A percentile compares a stretch with the other conserved stretches of the same genome.
Conservation (phyloP, 2,888 invertebrate genomes). For the Aplocera efformata region DNA sequence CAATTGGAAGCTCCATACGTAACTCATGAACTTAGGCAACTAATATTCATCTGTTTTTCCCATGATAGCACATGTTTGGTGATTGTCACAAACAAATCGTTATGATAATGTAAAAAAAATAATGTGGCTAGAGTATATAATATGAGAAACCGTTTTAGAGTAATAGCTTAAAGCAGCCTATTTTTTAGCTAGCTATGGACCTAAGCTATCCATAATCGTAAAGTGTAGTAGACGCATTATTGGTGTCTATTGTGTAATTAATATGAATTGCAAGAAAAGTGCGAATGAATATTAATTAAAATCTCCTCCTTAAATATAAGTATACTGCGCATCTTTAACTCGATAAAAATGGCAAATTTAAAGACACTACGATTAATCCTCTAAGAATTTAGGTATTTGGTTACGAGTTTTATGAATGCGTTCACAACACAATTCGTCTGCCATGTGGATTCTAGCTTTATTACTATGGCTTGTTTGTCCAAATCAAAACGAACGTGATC, state of each 20-base stretch:
- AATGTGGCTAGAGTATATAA: too few species aligned
- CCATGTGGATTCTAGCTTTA: constrained; percentile 7
- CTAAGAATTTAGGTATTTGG: too few species aligned
- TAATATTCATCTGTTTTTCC: constrained; percentile 31
- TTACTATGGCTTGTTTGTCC: constrained; percentile 7
- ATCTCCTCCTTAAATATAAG: constrained; percentile 8
- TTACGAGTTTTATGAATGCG: constrained; percentile 9
- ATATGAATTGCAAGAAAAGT: not conserved
- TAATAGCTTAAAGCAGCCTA: constrained; percentile 12
- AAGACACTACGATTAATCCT: too few species aligned
- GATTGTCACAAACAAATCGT: constrained; percentile 29
- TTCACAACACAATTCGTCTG: constrained; percentile 15
- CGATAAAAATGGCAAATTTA: too few species aligned
- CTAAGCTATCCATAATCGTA: too few species aligned
- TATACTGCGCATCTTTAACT: constrained; percentile 2
- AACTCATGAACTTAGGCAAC: constrained; percentile 34
- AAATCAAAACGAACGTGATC: too few species aligned
- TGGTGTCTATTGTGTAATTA: not conserved
- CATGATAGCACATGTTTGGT: constrained; percentile 40
- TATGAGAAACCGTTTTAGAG: constrained; percentile 4
- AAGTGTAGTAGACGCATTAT: too few species aligned
- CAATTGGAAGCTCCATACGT: constrained; percentile 41
- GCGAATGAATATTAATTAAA: constrained; percentile 8
- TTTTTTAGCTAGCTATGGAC: constrained; percentile 2
- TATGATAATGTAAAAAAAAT: constrained; percentile 11